Evolutionary conservation across 2,888 invertebrate genomes (phyloP), one percentile per base, ranked within the genome.

Genomic region (Lapara coniferarum): DNA sequence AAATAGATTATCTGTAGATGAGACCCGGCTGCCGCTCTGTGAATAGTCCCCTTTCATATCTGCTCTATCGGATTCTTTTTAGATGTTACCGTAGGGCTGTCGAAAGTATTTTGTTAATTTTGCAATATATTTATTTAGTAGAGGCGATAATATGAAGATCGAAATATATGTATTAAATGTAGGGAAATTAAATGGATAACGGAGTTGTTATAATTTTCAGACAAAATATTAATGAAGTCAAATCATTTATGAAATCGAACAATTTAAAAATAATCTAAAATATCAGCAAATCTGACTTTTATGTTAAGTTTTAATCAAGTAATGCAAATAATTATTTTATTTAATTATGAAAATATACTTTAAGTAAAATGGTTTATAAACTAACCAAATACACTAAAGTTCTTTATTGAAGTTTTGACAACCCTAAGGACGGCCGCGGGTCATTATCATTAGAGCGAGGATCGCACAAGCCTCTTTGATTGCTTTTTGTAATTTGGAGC

Each of bases 1-100:
- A 92, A 92, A 92, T 91, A 93, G 92, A 93, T 93, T 92, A 93
- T 93, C 93, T 91, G 79, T 85, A 86, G 89, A 89, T 85, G 88
- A 85, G 83, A 81, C 81, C 81, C 78, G 81, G 89, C 89, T 89
- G 89, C 89, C 87, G 90, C 88, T 88, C 80, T 82, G 83, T 84
- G 84, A 85, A 84, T 85, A 82, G 82, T 78, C 83, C 78, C 81
- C 85, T 88, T 87, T 89, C 89, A 89, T 88, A 89, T 89, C 89
- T 72, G 77, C 80, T 79, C 76, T 85, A 90, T 89, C 89, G 82
- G 81, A 87, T 86, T 88, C 87, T 89, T 89, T 88, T 87, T 79
- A 69, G 72, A 72, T 77, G 77, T 77, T 79, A 80, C 79, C 44
- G 25, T 58, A 70, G 70, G 70, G 70, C 37, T 70, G 70, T 13